Conservation (phyloP, 2,888 invertebrate genomes). For the Hymenopus coronatus region DNA sequence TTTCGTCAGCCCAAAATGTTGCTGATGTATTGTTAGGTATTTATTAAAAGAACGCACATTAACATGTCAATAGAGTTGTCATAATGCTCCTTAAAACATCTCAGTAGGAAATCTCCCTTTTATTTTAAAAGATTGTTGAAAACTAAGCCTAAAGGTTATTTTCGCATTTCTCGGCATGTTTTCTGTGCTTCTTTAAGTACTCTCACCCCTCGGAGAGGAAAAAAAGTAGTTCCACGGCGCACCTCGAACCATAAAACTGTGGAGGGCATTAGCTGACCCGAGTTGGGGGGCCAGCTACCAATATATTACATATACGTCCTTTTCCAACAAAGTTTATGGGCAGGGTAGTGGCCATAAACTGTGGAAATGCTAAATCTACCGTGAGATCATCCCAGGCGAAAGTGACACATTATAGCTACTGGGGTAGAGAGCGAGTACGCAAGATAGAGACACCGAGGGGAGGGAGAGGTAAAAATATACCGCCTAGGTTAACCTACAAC, state of each 20-base stretch:
- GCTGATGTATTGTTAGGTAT: too few species aligned
- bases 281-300: background rate
- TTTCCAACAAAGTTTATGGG: slow-evolving; percentile 45
- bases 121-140: background rate
- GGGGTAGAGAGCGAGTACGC: slow-evolving; percentile 13
- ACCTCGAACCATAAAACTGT: slow-evolving; percentile 5
- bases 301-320: slow-evolving; percentile 18
- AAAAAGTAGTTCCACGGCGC: background rate
- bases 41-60: too few species aligned
- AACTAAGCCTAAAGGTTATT: background rate
- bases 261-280: background rate
- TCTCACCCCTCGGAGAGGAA: background rate
- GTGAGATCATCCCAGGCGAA: slow-evolving; percentile 50
- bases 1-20: too few species aligned
- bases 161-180: background rate
- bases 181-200: background rate
- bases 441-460: background rate
- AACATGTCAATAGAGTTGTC: too few species aligned
- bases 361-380: slow-evolving; percentile 50
- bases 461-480: background rate
- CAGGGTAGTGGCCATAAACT: slow-evolving; percentile 48
- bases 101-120: too few species aligned
- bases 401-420: slow-evolving; percentile 47
- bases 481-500: background rate
- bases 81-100: too few species aligned